Percentiles rank a stretch among this genome's conserved stretches.
phyloP scores from a whole-genome alignment of 1,140 invertebrate genomes.

The Drosophila persimilis region DNA sequence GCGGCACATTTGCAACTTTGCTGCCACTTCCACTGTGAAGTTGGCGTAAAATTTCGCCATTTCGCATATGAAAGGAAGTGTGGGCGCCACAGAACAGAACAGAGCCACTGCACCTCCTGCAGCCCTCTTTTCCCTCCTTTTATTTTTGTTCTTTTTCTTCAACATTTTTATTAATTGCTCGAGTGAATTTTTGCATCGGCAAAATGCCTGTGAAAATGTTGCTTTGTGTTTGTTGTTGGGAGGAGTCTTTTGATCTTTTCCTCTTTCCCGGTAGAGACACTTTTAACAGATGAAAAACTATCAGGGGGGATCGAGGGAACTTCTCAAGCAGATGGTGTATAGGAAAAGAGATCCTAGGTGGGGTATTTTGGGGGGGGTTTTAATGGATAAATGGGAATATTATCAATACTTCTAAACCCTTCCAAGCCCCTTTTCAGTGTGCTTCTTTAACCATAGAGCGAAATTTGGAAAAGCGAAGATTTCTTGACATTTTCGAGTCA shows the following conservation, averaged over 20 bases:
- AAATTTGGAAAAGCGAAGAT: too few relatives aligned
- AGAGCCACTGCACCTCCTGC: too few relatives aligned
- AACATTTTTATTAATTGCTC: slow-evolving; percentile 76
- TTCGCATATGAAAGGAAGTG: slow-evolving; percentile 81
- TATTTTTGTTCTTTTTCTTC: slow-evolving; percentile 39
- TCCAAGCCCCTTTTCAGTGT: too few relatives aligned
- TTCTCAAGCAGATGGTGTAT: too few relatives aligned
- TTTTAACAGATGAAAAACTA: slow-evolving; percentile 45
- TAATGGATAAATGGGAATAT: too few relatives aligned
- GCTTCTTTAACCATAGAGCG: too few relatives aligned
- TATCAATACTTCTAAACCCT: not conserved
- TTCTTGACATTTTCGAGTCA: not conserved
- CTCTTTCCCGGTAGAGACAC: slow-evolving; percentile 33
- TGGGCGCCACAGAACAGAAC: slow-evolving; percentile 52
- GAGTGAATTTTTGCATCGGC: slow-evolving; percentile 74
- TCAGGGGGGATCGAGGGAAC: not conserved
- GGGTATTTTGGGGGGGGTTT: too few relatives aligned
- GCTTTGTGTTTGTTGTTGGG: slow-evolving; percentile 46
- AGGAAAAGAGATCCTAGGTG: too few relatives aligned
- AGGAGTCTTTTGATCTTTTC: slow-evolving; percentile 63
- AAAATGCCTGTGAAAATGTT: slow-evolving; percentile 55
- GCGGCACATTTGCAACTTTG: slow-evolving; percentile 75
- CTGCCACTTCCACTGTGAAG: slow-evolving; percentile 78
- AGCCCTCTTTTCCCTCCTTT: slow-evolving; percentile 25
- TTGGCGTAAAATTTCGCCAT: slow-evolving; percentile 79